Evolutionary conservation across 2,888 invertebrate species (phyloP).

Genomic region (Drosophila picticornis): DNA sequence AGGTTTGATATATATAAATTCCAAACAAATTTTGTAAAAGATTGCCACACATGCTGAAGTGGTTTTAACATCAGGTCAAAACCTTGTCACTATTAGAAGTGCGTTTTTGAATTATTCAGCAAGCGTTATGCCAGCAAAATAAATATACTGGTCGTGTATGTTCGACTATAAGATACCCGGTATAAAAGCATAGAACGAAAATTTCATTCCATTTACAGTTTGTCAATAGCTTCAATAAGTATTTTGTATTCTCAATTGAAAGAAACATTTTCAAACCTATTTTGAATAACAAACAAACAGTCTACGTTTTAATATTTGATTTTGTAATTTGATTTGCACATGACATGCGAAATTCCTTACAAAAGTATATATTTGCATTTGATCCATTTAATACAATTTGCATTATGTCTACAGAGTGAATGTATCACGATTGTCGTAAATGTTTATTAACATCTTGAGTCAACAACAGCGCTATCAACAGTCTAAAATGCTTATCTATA

Average conservation of each 20-base stretch:
- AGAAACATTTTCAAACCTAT: too few species aligned
- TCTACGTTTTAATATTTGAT: not conserved
- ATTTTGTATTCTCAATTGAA: not conserved
- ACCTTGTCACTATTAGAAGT: slow-evolving; percentile 10
- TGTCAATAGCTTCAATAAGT: not conserved
- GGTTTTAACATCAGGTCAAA: slow-evolving; percentile 11
- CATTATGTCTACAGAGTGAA: not conserved
- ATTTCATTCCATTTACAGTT: not conserved
- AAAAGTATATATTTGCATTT: not conserved
- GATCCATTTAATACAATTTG: not conserved
- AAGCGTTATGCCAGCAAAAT: slow-evolving; percentile 1
- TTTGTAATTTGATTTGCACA: not conserved
- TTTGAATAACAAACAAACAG: not conserved
- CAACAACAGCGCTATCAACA: slow-evolving; percentile 40
- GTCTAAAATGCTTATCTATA: slow-evolving; percentile 48
- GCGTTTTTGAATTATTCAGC: slow-evolving; percentile 33
- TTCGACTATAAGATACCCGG: not conserved
- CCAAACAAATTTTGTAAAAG: not conserved
- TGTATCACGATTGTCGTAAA: slow-evolving; percentile 22
- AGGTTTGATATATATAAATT: not conserved
- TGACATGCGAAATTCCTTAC: not conserved
- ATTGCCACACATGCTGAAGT: slow-evolving; percentile 2
- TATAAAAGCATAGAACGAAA: not conserved
- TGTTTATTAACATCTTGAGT: slow-evolving; percentile 34
- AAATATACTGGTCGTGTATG: not conserved